phyloP scores from a whole-genome alignment of 2,888 invertebrate species.

The Epinotia nisella region DNA sequence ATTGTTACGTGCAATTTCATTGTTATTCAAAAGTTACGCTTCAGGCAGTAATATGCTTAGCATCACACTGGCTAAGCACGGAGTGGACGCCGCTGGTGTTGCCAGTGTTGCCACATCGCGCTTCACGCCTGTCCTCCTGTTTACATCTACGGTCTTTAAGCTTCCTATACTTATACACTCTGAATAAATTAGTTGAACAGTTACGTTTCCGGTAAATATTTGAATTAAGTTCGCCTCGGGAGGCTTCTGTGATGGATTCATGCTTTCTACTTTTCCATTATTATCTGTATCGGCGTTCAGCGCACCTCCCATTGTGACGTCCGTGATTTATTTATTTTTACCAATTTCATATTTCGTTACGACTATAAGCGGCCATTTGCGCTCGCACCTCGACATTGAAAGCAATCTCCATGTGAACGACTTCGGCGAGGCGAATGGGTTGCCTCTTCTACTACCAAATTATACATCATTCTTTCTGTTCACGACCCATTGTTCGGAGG shows the following conservation, averaged over 20 bases:
- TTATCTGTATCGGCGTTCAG: conserved; percentile 52
- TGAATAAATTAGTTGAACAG: conserved; percentile 37
- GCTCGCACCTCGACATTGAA: conserved; percentile 51
- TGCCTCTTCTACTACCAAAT: conserved; percentile 55
- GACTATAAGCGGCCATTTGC: conserved; percentile 48
- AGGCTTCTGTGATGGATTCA: conserved; percentile 16
- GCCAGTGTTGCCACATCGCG: conserved; percentile 21
- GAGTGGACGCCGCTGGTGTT: conserved; percentile 14
- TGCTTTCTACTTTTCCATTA: conserved; percentile 55
- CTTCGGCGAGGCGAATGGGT: conserved; percentile 38
- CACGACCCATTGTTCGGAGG: conserved; percentile 66
- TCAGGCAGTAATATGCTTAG: conserved; percentile 31
- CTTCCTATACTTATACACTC: conserved; percentile 1
- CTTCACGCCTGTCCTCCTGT: conserved; percentile 26
- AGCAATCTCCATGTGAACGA: conserved; percentile 51
- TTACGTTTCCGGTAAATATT: conserved; percentile 28
- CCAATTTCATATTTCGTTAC: conserved; percentile 53
- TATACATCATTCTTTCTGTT: conserved; percentile 67
- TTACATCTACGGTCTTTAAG: conserved; percentile 32
- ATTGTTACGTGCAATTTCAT: conserved; percentile 44
- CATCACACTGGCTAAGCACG: conserved; percentile 20
- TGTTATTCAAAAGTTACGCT: conserved; percentile 44
- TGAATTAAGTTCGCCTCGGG: conserved; percentile 13
- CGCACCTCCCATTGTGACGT: conserved; percentile 47
- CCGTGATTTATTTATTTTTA: conserved; percentile 57